Evolutionary conservation across 2,797 vertebrate genomes (phyloP).

Genomic region (Catamblyrhynchus diadema): DNA sequence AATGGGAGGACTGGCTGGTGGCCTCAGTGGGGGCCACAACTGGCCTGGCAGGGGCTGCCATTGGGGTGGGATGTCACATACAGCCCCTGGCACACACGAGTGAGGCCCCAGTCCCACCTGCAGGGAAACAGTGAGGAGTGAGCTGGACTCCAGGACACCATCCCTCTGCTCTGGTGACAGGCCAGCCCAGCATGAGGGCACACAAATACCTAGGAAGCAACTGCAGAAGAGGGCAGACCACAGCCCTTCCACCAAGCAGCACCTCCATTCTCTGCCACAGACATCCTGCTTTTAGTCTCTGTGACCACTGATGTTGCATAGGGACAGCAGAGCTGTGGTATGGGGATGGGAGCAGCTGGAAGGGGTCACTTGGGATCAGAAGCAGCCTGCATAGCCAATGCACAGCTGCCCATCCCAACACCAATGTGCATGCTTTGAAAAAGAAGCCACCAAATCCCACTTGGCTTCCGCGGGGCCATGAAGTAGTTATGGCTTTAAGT

Average conservation of each 20-base stretch:
- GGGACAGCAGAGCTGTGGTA: fast-evolving
- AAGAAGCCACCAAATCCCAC: neutral
- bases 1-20: neutral
- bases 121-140: neutral
- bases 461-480: fast-evolving
- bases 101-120: neutral
- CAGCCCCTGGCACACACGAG: neutral
- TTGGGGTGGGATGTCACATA: neutral
- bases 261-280: neutral
- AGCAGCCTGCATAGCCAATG: neutral
- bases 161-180: neutral
- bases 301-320: neutral
- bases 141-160: neutral
- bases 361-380: neutral
- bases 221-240: neutral
- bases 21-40: fast-evolving
- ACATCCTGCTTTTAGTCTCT: neutral
- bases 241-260: fast-evolving
- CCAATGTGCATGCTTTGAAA: neutral
- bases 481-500: fast-evolving
- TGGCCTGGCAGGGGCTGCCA: neutral
- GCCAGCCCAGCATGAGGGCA: neutral
- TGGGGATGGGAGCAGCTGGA: neutral
- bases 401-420: neutral
- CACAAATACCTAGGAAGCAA: neutral